These are phyloP conservation scores for Brachystomella parvula DNA, from an alignment of 1,140 invertebrate species.

Conservation along the genomic window DNA sequence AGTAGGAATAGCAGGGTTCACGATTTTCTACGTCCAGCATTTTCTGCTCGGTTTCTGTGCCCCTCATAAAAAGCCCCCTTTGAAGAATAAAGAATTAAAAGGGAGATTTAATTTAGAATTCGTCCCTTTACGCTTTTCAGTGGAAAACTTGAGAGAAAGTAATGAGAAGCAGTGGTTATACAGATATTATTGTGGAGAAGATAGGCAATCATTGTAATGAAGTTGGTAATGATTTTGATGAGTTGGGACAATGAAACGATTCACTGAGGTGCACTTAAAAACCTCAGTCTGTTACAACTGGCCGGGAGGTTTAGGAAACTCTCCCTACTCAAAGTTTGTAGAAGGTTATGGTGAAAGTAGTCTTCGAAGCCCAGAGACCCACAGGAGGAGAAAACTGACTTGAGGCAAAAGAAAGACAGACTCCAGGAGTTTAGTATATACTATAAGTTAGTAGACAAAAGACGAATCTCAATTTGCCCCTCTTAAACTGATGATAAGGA, in stretches of 20 bases:
- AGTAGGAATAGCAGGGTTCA: no score
- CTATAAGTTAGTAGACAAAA: not conserved
- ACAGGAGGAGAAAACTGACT: no score
- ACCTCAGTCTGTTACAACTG: slow-evolving; percentile 3
- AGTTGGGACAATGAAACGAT: slow-evolving; percentile 12
- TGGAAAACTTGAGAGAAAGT: no score
- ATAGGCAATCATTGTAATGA: slow-evolving; percentile 9
- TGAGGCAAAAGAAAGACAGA: no score
- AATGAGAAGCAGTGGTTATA: slow-evolving; percentile 2
- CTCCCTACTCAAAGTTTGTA: not conserved
- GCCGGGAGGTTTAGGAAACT: not conserved
- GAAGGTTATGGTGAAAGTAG: no score
- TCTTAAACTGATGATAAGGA: slow-evolving; percentile 2
- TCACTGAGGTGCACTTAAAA: slow-evolving; percentile 11
- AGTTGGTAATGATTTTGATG: slow-evolving; percentile 11
- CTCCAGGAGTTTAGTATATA: not conserved
- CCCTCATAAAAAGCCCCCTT: no score
- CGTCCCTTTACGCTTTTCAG: no score
- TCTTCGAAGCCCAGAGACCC: no score
- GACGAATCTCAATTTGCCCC: slow-evolving; percentile 2
- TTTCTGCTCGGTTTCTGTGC: no score
- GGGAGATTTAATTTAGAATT: no score
- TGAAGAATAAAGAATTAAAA: no score
- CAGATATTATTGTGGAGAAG: slow-evolving; percentile 5
- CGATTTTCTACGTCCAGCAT: no score